Evolutionary conservation across 2,797 vertebrate species (phyloP).

Genomic region (Champsocephalus esox): DNA sequence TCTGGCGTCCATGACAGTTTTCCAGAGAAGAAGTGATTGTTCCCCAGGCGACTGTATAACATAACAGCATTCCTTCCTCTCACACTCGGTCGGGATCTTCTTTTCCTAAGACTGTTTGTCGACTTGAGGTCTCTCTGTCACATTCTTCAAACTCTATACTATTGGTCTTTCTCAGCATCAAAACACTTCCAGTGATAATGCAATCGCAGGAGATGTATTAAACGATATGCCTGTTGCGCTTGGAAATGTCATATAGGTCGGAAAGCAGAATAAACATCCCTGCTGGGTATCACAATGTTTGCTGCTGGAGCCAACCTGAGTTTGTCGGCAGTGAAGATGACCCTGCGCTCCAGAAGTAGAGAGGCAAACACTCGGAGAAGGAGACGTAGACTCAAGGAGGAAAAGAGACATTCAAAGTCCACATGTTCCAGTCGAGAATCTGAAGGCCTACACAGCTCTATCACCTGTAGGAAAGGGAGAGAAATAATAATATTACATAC

Average conservation of each 20-base stretch:
- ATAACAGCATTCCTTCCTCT: slow-evolving; percentile 83
- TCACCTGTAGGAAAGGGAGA: slow-evolving; percentile 83
- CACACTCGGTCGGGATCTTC: slow-evolving; percentile 52
- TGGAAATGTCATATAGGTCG: background rate
- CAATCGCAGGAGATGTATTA: background rate
- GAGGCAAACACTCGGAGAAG: slow-evolving; percentile 96
- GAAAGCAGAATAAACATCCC: background rate
- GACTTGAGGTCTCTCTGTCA: slow-evolving; percentile 40
- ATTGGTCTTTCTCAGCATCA: slow-evolving; percentile 3
- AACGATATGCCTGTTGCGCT: background rate
- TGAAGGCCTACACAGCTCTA: slow-evolving; percentile 93
- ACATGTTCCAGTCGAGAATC: slow-evolving; percentile 98
- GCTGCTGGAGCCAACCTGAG: slow-evolving; percentile 87
- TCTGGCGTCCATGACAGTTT: slow-evolving; percentile 76
- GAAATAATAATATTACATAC: background rate
- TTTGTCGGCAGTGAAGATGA: slow-evolving; percentile 97
- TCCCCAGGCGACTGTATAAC: slow-evolving; percentile 79
- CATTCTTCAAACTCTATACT: slow-evolving; percentile 20
- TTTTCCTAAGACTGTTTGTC: slow-evolving; percentile 43
- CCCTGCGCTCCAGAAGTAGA: slow-evolving; percentile 94
- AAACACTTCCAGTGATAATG: background rate
- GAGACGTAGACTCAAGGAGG: slow-evolving; percentile 92
- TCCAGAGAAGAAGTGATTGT: slow-evolving; percentile 77
- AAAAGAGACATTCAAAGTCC: slow-evolving; percentile 96
- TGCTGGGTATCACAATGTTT: background rate